A percentile compares a stretch with the other conserved stretches of the same genome.
These are phyloP conservation scores for Macrobrachium rosenbergii DNA, from an alignment of 1,140 invertebrate genomes.

Conservation along the genomic window DNA sequence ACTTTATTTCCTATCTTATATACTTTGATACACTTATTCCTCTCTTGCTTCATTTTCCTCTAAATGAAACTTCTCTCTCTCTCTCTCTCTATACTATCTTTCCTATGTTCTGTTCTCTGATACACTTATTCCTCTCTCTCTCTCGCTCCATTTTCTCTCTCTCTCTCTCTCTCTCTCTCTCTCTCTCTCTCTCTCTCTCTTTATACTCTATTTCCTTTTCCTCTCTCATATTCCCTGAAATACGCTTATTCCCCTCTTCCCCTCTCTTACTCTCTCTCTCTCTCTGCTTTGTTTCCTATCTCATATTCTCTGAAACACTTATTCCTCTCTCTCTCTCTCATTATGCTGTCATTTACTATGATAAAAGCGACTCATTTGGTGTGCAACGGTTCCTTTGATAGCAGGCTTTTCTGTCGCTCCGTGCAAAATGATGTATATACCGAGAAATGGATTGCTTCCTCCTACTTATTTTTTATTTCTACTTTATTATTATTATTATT, in stretches of 20 bases:
- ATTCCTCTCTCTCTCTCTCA: slow-evolving; percentile 28
- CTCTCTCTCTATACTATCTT: slow-evolving; percentile 28
- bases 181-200: slow-evolving; percentile 10
- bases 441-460: too few relatives aligned
- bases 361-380: too few relatives aligned
- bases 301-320: too few relatives aligned
- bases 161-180: slow-evolving; percentile 22
- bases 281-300: slow-evolving; percentile 25
- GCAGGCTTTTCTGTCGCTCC: too few relatives aligned
- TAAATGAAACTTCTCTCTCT: background rate
- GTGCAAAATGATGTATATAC: too few relatives aligned
- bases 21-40: background rate
- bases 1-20: background rate
- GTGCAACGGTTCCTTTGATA: too few relatives aligned
- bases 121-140: slow-evolving; percentile 27
- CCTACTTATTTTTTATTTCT: too few relatives aligned
- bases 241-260: background rate
- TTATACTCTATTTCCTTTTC: too few relatives aligned
- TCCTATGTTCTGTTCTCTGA: too few relatives aligned
- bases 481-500: too few relatives aligned
- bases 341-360: background rate
- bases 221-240: background rate
- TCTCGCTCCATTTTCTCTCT: slow-evolving; percentile 22
- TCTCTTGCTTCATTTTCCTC: background rate
- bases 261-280: slow-evolving; percentile 13